phyloP scores from a whole-genome alignment of 2,888 invertebrate genomes.

The Pharmacophagus antenor region DNA sequence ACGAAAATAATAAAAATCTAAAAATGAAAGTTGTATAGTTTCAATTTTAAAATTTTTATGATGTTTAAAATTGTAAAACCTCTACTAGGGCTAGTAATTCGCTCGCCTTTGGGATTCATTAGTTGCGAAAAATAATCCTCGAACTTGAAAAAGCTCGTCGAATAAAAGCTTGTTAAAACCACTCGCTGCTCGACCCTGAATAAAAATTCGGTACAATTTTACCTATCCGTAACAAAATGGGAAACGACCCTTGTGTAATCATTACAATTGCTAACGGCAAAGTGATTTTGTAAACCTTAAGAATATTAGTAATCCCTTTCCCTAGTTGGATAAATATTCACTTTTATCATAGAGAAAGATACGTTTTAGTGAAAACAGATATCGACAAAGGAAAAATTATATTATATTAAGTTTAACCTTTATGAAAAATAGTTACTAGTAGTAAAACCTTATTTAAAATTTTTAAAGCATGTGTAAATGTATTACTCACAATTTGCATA shows the following conservation, averaged over 20 bases:
- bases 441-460: no score
- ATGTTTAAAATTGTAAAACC: constrained; percentile 8
- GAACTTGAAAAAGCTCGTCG: constrained; percentile 50
- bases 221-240: constrained; percentile 41
- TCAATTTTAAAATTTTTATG: neutral
- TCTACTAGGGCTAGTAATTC: constrained; percentile 40
- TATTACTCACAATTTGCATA: no score
- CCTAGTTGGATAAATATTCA: no score
- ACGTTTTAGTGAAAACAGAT: neutral
- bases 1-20: constrained; percentile 9
- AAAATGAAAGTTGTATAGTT: constrained; percentile 2
- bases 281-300: constrained; percentile 56
- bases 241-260: constrained; percentile 64
- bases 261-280: constrained; percentile 50
- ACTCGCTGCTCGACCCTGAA: constrained; percentile 61
- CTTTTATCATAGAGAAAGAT: no score
- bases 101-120: constrained; percentile 69
- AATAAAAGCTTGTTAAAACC: constrained; percentile 75
- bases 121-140: constrained; percentile 62
- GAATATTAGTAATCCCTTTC: constrained; percentile 29
- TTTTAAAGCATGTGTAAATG: neutral
- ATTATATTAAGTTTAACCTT: neutral
- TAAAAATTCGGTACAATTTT: constrained; percentile 59
- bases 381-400: neutral
- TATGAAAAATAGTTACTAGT: no score